Percentiles rank a stretch among this genome's conserved stretches.
Evolutionary conservation across 2,113 vertebrate genomes (phyloP).

Genomic region (Ictalurus furcatus): DNA sequence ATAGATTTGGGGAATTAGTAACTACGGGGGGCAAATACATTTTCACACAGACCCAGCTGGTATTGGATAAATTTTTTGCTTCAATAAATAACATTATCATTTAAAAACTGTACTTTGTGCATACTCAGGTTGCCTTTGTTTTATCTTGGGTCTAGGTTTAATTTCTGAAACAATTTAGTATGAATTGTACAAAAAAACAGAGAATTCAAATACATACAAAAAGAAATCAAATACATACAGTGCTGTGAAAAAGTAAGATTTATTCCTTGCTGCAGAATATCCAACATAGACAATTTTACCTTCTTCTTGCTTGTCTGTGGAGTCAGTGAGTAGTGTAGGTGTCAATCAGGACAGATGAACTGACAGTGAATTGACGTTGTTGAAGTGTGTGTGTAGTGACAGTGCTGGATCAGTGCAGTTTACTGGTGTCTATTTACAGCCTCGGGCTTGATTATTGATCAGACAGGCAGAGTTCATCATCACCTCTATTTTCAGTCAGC

Average conservation of each 20-base stretch:
- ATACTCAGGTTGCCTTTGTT: no score
- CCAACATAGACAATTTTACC: not conserved
- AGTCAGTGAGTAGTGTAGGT: not conserved
- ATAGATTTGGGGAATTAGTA: no score
- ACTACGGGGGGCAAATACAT: no score
- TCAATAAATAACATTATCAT: no score
- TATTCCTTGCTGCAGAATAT: not conserved
- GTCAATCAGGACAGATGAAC: not conserved
- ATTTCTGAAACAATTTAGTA: no score
- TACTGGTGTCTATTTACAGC: constrained; percentile 20
- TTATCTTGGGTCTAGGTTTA: no score
- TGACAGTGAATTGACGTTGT: not conserved
- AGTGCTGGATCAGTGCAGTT: not conserved
- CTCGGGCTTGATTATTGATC: constrained; percentile 24
- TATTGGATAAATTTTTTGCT: no score
- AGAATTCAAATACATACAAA: no score
- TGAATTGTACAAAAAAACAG: no score
- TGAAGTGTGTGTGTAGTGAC: not conserved
- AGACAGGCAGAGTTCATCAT: not conserved
- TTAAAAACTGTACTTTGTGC: no score
- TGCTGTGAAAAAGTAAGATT: not conserved
- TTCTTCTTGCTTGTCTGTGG: not conserved
- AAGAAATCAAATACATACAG: no score
- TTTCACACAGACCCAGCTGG: no score
- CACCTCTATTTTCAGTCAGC: not conserved